Conservation (phyloP, 1,140 invertebrate species). For the Scaptomyza montana region DNA sequence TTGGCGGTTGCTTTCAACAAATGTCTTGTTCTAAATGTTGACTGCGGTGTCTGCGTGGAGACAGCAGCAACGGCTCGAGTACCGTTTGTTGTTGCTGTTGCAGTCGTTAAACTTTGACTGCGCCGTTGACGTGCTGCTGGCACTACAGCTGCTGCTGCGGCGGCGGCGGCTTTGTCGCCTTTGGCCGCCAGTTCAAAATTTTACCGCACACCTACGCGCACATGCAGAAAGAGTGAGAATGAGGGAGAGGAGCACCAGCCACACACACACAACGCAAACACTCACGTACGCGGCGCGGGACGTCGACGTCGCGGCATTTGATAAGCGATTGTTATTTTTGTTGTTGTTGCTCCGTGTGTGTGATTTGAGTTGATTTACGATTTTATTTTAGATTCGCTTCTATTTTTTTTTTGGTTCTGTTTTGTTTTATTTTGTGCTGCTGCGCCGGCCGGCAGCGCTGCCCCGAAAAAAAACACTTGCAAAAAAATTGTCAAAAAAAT, state of each 20-base stretch:
- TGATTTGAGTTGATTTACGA: slow-evolving; percentile 43
- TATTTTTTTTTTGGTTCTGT: slow-evolving; percentile 23
- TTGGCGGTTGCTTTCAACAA: slow-evolving; percentile 75
- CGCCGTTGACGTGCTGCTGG: slow-evolving; percentile 39
- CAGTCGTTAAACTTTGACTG: slow-evolving; percentile 35
- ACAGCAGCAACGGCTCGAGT: slow-evolving; percentile 34
- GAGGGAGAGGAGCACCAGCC: slow-evolving; percentile 11
- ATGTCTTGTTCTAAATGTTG: slow-evolving; percentile 59
- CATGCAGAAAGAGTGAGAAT: slow-evolving; percentile 18
- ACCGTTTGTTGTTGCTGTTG: slow-evolving; percentile 28
- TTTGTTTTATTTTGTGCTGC: slow-evolving; percentile 21
- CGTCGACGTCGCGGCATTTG: slow-evolving; percentile 74
- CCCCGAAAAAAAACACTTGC: slow-evolving; percentile 22
- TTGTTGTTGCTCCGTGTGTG: slow-evolving; percentile 16
- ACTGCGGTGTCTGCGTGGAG: slow-evolving; percentile 44
- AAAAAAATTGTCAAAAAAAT: slow-evolving; percentile 38
- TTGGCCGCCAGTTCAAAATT: slow-evolving; percentile 78
- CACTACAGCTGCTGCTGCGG: slow-evolving; percentile 51
- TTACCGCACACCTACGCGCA: slow-evolving; percentile 45
- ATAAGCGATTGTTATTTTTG: slow-evolving; percentile 44
- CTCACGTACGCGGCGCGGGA: slow-evolving; percentile 65
- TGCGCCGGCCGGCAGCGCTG: slow-evolving; percentile 40
- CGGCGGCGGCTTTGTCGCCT: slow-evolving; percentile 68
- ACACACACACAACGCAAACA: slow-evolving; percentile 32
- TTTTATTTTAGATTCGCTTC: slow-evolving; percentile 51